Base-by-base conservation (phyloP, 2,113 vertebrate species). In the Anthoscopus minutus region DNA sequence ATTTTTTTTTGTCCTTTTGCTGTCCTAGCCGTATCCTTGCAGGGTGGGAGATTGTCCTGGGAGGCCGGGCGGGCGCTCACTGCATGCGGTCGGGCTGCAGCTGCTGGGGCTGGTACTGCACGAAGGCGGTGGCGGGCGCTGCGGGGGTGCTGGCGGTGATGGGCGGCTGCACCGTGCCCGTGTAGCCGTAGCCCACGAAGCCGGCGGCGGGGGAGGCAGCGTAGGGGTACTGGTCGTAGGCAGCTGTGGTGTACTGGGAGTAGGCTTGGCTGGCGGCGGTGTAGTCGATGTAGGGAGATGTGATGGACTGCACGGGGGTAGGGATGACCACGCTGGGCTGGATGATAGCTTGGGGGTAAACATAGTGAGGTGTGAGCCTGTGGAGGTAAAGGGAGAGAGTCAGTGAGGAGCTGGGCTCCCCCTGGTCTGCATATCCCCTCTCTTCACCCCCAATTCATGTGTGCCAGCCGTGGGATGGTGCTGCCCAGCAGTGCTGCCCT, bases 211-310 rank as follows among this genome's bases (percentile, higher is more conserved):
- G 99, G 3, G 99, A 99, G 88, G 98, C 98, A 5, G 99, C 98
- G 4, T 99, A 99, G 0, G 99, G 99, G 82, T 99, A 99, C 98
- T 99, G 99, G 66, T 99, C 99, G 6, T 98, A 99, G 97, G 99
- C 96, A 71, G 99, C 98, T 20, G 98, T 97, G 62, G 98, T 97
- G 86, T 99, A 99, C 96, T 99, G 99, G 64, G 97, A 93, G 16
- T 99, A 99, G 97, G 98, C 98, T 24, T 98, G 98, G 86, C 97
- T 97, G 76, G 98, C 97, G 0, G 98, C 92, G 3, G 97, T 97
- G 98, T 99, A 99, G 96, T 99, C 99, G 28, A 99, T 97, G 97
- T 99, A 99, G 12, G 99, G 98, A 62, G 98, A 98, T 44, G 95
- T 97, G 94, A 98, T 97, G 17, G 98, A 97, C 13, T 98, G 98